phyloP scores from a whole-genome alignment of 2,113 vertebrate species.

The Sebastes fasciatus region DNA sequence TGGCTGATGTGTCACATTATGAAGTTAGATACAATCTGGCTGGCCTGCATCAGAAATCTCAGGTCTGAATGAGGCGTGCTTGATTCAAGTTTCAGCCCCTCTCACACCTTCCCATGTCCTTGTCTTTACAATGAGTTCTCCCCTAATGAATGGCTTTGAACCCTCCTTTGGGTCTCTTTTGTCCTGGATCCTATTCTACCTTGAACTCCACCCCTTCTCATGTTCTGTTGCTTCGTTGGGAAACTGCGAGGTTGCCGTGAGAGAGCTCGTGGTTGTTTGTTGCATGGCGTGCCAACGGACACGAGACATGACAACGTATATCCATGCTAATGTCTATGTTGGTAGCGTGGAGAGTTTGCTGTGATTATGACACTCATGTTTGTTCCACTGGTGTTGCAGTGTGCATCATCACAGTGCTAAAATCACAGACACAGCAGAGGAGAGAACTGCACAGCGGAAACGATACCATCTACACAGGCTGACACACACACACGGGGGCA shows the following conservation, averaged over 20 bases:
- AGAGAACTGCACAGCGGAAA: constrained; percentile 8
- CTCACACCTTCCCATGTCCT: constrained; percentile 55
- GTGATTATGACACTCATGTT: constrained; percentile 8
- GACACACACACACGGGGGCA: constrained; percentile 17
- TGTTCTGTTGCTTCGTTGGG: constrained; percentile 60
- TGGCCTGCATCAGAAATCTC: constrained; percentile 14
- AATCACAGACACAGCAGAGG: constrained; percentile 8
- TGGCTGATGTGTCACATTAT: background rate
- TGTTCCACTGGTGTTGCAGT: constrained; percentile 5
- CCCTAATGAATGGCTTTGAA: constrained; percentile 75
- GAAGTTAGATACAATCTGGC: background rate
- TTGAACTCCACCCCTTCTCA: constrained; percentile 78
- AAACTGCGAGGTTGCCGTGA: constrained; percentile 49
- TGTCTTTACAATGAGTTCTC: constrained; percentile 50
- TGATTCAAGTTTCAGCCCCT: constrained; percentile 65
- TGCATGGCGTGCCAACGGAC: constrained; percentile 9
- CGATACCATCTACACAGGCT: constrained; percentile 38
- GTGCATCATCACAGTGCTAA: background rate
- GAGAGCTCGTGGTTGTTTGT: constrained; percentile 31
- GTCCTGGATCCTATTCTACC: constrained; percentile 67
- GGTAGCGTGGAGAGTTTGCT: background rate
- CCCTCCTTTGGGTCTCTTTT: constrained; percentile 66
- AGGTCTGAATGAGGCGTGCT: background rate
- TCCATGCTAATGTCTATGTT: background rate
- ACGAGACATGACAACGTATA: background rate